Conservation (phyloP, 2,888 invertebrate species). For the Lasioglossum leucozonium region DNA sequence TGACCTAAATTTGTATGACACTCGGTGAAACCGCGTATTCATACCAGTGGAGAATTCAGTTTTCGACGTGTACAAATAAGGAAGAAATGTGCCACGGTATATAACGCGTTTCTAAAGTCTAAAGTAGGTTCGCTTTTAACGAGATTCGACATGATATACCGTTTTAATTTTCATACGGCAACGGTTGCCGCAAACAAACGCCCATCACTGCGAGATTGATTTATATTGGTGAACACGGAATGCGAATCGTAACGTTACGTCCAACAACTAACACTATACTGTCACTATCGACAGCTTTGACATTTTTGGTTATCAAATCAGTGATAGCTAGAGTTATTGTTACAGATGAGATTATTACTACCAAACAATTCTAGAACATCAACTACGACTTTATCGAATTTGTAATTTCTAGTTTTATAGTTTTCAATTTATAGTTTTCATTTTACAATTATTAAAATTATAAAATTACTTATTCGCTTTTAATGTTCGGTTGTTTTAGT, state of each 20-base stretch:
- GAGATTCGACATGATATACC: conserved; percentile 77
- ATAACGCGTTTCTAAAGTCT: conserved; percentile 77
- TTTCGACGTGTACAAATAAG: conserved; percentile 25
- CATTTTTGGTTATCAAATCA: conserved; percentile 17
- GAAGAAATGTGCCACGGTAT: conserved; percentile 33
- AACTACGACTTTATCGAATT: not conserved
- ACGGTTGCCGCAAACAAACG: conserved; percentile 68
- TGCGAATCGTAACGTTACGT: not conserved
- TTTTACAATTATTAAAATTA: too few species aligned
- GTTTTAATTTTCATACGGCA: conserved; percentile 81
- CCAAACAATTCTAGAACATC: not conserved
- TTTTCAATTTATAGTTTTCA: too few species aligned
- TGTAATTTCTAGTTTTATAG: too few species aligned
- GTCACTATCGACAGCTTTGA: conserved; percentile 16
- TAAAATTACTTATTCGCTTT: too few species aligned
- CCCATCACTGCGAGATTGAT: conserved; percentile 69
- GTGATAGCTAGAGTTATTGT: conserved; percentile 7
- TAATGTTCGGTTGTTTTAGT: too few species aligned
- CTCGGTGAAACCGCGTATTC: conserved; percentile 10
- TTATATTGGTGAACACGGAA: conserved; percentile 52
- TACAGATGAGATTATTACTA: not conserved
- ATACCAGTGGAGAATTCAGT: conserved; percentile 44
- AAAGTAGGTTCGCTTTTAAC: conserved; percentile 65
- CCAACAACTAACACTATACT: not conserved
- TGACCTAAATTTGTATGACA: conserved; percentile 26